Evolutionary conservation across 1,140 invertebrate species (phyloP).

Genomic region (Platorchestia sp.): DNA sequence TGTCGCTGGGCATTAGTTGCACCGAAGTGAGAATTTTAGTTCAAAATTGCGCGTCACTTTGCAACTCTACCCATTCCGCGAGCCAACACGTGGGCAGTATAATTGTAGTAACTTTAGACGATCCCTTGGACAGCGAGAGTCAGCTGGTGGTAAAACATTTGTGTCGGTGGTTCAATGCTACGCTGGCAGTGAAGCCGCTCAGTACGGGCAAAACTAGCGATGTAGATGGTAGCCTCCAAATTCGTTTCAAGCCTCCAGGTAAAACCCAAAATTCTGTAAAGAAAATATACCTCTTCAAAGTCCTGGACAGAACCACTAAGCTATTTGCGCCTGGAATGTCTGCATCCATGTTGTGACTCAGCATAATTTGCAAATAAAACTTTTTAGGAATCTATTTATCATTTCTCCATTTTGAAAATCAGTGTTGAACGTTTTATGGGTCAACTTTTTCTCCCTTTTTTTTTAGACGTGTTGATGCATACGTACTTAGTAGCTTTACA

Average conservation of each 20-base stretch:
- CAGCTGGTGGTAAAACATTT: neutral
- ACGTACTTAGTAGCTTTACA: no score
- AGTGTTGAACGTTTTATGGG: no score
- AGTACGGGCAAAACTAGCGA: conserved; percentile 12
- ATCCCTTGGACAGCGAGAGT: neutral
- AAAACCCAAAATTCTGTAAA: neutral
- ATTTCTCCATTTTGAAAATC: neutral
- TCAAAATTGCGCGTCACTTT: neutral
- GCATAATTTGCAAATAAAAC: neutral
- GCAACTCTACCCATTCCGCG: neutral
- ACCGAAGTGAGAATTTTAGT: neutral
- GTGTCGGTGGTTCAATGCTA: neutral
- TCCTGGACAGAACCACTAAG: neutral
- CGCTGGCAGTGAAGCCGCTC: neutral
- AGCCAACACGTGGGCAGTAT: neutral
- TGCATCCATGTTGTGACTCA: neutral
- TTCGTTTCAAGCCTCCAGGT: neutral
- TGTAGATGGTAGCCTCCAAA: conserved; percentile 4
- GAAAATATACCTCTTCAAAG: conserved; percentile 14
- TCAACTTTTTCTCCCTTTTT: no score
- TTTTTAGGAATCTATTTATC: neutral
- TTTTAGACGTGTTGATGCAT: no score
- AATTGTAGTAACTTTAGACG: neutral
- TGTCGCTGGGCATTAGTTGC: neutral
- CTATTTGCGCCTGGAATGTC: conserved; percentile 36